Base-by-base conservation (phyloP, 2,113 vertebrate species). In the Xenotilapia caudafasciata region DNA sequence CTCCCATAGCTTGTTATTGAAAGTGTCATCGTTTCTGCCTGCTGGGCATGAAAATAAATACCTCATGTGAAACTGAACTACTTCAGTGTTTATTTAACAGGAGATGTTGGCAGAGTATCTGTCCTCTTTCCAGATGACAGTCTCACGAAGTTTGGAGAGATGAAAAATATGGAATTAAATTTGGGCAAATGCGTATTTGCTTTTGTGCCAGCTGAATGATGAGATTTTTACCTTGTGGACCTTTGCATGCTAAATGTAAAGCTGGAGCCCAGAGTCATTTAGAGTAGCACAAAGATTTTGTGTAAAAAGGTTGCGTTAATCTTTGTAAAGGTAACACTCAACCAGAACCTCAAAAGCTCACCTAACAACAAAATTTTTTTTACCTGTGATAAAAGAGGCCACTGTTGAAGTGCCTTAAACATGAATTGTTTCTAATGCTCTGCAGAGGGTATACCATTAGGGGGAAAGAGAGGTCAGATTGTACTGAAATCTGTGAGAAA, bases 11-110 rank as follows among this genome's bases (percentile, higher is more conserved):
- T 60, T 86, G 26, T 54, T 85, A 15, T 58, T 79, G 6, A 68
- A 60, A 28, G 60, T 75, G 77, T 92, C 90, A 87, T 92, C 33
- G 2, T 45, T 86, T 7, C 79, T 81, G 86, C 87, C 88, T 54
- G 79, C 62, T 60, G 82, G 92, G 5, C 28, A 85, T 38, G 60
- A 79, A 93, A 88, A 89, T 82, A 58, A 84, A 85, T 14, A 13
- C 19, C 51, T 56, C 26, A 26, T 21, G 56, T 54, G 86, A 92
- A 89, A 86, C 82, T 58, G n/a, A 85, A 82, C 31, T 42, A 40
- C 26, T 54, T 89, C 13, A 31, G 6, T 49, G 65, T 79, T 83
- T 83, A 47, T 19, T 49, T 77, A 77, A 31, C 17, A 14, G 31
- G 49, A 21, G 9, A 38, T 49, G 35, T 83, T 79, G 38, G 21